phyloP scores from a whole-genome alignment of 2,113 vertebrate species.

The Gorsachius goisagi region DNA sequence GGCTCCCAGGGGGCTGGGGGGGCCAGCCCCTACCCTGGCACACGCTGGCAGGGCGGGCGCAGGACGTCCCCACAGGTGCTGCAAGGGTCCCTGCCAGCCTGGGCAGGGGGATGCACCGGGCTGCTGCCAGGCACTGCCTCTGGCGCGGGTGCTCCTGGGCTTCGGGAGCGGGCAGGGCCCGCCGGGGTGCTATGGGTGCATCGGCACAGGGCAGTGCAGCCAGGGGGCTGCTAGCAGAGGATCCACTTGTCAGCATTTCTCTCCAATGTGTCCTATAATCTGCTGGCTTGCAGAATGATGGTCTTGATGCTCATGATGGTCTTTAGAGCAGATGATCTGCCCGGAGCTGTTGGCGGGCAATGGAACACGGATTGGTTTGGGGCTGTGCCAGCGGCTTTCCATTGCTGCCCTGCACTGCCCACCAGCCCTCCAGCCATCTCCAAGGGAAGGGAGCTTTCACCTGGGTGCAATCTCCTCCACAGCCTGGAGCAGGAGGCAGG shows the following conservation, averaged over 20 bases:
- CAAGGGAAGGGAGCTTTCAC: background rate
- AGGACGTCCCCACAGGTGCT: accelerated
- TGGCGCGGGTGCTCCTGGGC: accelerated
- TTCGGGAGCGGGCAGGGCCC: background rate
- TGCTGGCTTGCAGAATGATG: accelerated
- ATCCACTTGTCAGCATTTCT: background rate
- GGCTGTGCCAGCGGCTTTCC: background rate
- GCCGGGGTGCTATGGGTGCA: background rate
- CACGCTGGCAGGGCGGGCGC: accelerated
- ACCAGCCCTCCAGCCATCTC: background rate
- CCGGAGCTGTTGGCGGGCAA: accelerated
- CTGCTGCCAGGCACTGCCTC: background rate
- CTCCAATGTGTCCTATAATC: background rate
- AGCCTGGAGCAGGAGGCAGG: background rate
- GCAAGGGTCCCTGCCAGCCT: background rate
- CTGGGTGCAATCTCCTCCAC: background rate
- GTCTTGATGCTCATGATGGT: accelerated
- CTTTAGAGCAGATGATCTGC: background rate
- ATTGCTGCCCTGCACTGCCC: background rate
- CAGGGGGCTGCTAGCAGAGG: background rate
- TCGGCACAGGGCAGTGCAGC: background rate
- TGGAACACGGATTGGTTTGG: background rate
- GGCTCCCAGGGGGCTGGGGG: accelerated
- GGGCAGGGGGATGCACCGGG: accelerated
- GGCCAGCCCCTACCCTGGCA: background rate